Base-by-base conservation (phyloP, 2,888 invertebrate genomes). In the Dryadula phaetusa region DNA sequence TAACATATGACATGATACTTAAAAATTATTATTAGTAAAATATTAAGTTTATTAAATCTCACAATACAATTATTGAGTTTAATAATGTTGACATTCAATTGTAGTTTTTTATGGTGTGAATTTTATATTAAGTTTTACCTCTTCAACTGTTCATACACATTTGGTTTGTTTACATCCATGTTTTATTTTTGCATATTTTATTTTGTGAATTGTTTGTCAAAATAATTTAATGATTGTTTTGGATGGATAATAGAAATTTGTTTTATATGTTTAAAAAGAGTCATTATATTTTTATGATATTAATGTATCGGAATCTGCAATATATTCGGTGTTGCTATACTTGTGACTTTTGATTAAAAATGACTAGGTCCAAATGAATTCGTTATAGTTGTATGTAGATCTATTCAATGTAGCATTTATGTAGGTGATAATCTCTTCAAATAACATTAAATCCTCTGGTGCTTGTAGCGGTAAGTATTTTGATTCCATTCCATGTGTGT, bases 291-390 rank as follows among this genome's bases (percentile, higher is more conserved):
- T 74, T 76, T 75, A 73, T 70, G 79, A 79, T 77, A 82, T 81
- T 85, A 84, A 82, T 62, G 79, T 83, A 84, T 83, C 83, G 92
- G 92, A 92, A 92, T 92, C 92, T 92, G 92, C 92, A 92, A 92
- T 92, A 87, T 84, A 77, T 76, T 82, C 80, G 77, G 76, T 82
- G 79, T 79, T 77, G 70, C 61, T 62, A 64, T 64, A 62, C 58
- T 62, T 22, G 49, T 49, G 40, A 28, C 8, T 18, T 44, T 25
- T n/a, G 22, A 46, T 20, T 6, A 14, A 28, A 60, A 54, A 20
- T 3, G 14, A 18, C 18, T 46, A 44, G 44, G 60, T 60, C 60
- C 60, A 44, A 44, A 18, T 32, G 7, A 60, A 32, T 32, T 44
- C 18, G 28, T 1, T 60, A 28, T 60, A 60, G n/a, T 16, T 46